Base-by-base conservation (phyloP, 64 coral and sea anemone species). In the Montipora foliosa region DNA sequence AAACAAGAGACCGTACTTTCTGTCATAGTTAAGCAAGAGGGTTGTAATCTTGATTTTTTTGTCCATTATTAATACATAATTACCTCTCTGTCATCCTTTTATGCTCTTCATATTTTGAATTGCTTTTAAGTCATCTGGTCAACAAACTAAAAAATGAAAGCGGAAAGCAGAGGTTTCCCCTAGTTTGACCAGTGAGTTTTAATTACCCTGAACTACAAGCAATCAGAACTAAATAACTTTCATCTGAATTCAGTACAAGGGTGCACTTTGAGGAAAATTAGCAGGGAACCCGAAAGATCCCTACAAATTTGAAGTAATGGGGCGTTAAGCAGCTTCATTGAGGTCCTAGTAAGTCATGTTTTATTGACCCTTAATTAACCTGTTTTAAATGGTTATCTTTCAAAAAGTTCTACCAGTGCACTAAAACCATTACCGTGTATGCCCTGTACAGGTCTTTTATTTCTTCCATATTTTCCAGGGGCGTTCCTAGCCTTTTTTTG, bases 301-400 rank as follows among this genome's bases (percentile, higher is more conserved):
- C 52, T 4, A 55, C 52, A 55, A 55, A 55, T 55, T 55, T 55
- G 52, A 55, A 55, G 52, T 55, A 2, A 4, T 55, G 52, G 52
- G 52, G 52, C 52, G 6, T 55, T 55, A 55, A 55, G 52, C 52
- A 55, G 1, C 52, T 55, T 55, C 52, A 55, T 55, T 55, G 52
- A 4, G 52, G 52, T 55, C 52, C 52, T 19, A 70, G 67, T 70
- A 20, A 70, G 67, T 10, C 67, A 70, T 70, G 67, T 70, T 70
- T 70, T 70, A 70, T 70, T 70, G 67, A 70, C 67, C 67, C 67
- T 70, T 70, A 70, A 16, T 70, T 70, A 21, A 70, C 67, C 67
- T 70, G 12, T 70, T 70, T 70, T 70, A 14, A 70, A 66, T 66
- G 17, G 61, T 66, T 66, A 16, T 19, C n/a, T 70, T 70, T 70